Evolutionary conservation across 2,888 invertebrate genomes (phyloP).

Genomic region (Pyrrhosoma nymphula): DNA sequence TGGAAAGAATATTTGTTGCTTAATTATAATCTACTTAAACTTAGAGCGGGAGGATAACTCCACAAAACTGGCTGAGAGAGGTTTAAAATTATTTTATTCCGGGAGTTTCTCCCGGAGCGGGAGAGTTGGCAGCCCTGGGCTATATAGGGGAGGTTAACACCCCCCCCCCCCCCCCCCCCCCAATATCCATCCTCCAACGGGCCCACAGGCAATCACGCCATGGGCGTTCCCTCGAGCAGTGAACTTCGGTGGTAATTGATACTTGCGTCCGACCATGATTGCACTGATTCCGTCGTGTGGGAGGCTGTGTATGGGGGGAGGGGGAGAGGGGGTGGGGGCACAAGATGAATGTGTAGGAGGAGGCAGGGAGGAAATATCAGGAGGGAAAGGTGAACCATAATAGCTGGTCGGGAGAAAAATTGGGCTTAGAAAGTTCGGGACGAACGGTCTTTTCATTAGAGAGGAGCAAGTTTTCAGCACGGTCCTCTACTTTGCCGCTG

Average conservation of each 20-base stretch:
- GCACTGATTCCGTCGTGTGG: slow-evolving; percentile 61
- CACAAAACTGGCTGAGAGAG: too few species aligned
- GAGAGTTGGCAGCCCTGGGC: too few species aligned
- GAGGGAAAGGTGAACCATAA: neutral
- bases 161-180: too few species aligned
- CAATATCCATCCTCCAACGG: neutral
- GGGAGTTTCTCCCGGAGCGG: too few species aligned
- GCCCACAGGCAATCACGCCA: slow-evolving; percentile 61
- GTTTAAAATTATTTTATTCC: too few species aligned
- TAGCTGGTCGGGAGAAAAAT: neutral
- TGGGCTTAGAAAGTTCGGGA: neutral
- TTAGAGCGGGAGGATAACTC: too few species aligned
- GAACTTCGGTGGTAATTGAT: slow-evolving; percentile 61
- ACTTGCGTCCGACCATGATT: slow-evolving; percentile 55
- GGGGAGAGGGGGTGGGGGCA: neutral
- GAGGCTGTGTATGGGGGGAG: neutral
- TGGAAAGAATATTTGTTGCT: too few species aligned
- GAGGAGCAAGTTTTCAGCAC: neutral
- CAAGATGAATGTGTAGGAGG: neutral
- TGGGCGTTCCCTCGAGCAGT: slow-evolving; percentile 53
- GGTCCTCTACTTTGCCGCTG: neutral
- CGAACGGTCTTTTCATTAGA: slow-evolving; percentile 1
- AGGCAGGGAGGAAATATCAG: neutral
- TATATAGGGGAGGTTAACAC: too few species aligned
- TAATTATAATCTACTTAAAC: too few species aligned